phyloP scores from a whole-genome alignment of 2,888 invertebrate species.

The Diadromus collaris region DNA sequence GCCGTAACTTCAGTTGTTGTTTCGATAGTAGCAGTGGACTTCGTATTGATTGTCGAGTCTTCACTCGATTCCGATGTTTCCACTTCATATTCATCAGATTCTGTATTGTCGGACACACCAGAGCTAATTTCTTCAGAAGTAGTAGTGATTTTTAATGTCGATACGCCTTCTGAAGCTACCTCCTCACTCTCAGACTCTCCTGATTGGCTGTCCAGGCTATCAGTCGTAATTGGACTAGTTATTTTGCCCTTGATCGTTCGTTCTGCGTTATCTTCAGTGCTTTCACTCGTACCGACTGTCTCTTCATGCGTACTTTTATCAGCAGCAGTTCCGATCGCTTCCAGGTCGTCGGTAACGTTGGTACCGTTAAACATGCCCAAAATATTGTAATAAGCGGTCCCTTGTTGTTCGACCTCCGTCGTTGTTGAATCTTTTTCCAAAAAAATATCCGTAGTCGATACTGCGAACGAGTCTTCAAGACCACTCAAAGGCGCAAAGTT shows the following conservation, averaged over 20 bases:
- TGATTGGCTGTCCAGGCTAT: background rate
- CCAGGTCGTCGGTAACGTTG: background rate
- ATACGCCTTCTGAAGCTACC: background rate
- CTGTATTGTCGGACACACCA: background rate
- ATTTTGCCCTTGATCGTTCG: background rate
- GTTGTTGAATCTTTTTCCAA: background rate
- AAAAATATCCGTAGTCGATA: background rate
- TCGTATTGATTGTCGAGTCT: background rate
- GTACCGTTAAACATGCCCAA: conserved; percentile 1
- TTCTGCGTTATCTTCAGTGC: background rate
- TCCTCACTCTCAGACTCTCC: background rate
- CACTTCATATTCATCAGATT: background rate
- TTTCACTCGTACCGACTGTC: background rate
- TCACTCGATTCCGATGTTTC: background rate
- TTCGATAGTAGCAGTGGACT: conserved; percentile 11
- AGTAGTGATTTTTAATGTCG: background rate
- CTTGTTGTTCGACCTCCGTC: background rate
- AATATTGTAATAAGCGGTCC: conserved; percentile 23
- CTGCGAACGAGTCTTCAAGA: conserved; percentile 1
- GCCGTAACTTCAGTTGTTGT: background rate
- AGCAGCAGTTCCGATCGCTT: background rate
- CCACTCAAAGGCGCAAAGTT: background rate
- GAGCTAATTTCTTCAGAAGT: background rate
- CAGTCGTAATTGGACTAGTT: background rate
- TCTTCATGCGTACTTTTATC: background rate